These are phyloP conservation scores for Steatocranus sp. DNA, from an alignment of 2,797 vertebrate genomes.

Conservation along the genomic window DNA sequence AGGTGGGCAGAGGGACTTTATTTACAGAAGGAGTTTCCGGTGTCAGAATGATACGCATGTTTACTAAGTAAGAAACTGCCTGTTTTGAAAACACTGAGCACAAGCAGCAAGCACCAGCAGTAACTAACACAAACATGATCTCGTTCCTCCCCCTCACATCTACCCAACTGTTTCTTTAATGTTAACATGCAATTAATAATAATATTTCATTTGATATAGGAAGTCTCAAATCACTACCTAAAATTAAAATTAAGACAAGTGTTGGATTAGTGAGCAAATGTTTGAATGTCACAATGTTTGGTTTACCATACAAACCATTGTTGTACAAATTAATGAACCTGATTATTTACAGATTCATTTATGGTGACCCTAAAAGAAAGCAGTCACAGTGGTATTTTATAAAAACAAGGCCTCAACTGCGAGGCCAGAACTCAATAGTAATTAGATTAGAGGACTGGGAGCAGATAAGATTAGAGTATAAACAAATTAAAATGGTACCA, in stretches of 20 bases:
- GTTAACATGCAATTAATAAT: not conserved
- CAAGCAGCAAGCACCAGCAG: not conserved
- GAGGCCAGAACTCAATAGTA: not conserved
- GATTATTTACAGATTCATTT: not conserved
- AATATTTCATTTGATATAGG: not conserved
- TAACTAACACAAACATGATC: not conserved
- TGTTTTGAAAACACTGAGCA: not conserved
- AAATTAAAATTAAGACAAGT: not conserved
- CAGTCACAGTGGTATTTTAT: not conserved
- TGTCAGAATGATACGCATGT: not conserved
- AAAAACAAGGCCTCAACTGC: not conserved
- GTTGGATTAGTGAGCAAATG: not conserved
- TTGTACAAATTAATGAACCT: not conserved
- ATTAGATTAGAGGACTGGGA: not conserved
- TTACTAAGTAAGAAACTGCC: not conserved
- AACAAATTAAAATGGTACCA: not conserved
- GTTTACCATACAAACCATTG: not conserved
- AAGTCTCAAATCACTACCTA: not conserved
- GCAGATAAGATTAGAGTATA: not conserved
- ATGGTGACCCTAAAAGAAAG: not conserved
- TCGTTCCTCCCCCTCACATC: not conserved
- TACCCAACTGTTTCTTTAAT: not conserved
- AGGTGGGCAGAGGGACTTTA: conserved; percentile 70
- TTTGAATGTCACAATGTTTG: not conserved
- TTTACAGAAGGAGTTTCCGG: not conserved